Conservation (phyloP, 2,797 vertebrate species). For the Parauchenoglanis ngamensis region DNA sequence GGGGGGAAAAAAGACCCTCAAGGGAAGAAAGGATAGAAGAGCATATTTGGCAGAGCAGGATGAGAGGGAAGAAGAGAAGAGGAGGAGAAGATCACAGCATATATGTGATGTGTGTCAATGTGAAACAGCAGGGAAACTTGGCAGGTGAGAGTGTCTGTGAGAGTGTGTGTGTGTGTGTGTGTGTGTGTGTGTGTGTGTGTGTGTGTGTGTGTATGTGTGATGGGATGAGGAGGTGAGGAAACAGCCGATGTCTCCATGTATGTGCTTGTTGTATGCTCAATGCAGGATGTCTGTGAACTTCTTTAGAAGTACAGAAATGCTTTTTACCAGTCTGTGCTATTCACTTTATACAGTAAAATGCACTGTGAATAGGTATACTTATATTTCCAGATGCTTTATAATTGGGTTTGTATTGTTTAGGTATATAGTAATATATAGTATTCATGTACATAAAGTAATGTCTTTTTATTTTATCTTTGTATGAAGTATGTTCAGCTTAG, state of each 20-base stretch:
- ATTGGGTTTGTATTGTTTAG: not conserved
- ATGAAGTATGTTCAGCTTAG: not conserved
- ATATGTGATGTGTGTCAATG: constrained; percentile 23
- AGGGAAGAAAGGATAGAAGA: constrained; percentile 24
- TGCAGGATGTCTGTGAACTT: not conserved
- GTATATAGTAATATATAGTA: not conserved
- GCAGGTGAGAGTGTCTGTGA: constrained; percentile 30
- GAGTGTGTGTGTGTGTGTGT: too few relatives aligned
- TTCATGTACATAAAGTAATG: not conserved
- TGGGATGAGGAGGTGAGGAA: not conserved
- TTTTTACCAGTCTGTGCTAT: constrained; percentile 14
- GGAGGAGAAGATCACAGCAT: constrained; percentile 7
- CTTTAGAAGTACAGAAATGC: constrained; percentile 23
- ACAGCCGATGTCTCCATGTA: constrained; percentile 3
- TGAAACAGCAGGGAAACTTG: constrained; percentile 14
- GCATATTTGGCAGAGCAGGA: constrained; percentile 32
- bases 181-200: not conserved
- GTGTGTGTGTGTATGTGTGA: not conserved
- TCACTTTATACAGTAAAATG: not conserved
- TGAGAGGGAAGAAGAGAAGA: constrained; percentile 16
- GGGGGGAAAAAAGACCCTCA: not conserved
- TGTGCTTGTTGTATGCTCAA: constrained; percentile 18
- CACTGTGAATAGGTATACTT: not conserved
- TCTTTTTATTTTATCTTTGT: constrained; percentile 3
- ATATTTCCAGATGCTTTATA: not conserved